Conservation (phyloP, 1,140 invertebrate species). For the Nylanderia fulva region DNA sequence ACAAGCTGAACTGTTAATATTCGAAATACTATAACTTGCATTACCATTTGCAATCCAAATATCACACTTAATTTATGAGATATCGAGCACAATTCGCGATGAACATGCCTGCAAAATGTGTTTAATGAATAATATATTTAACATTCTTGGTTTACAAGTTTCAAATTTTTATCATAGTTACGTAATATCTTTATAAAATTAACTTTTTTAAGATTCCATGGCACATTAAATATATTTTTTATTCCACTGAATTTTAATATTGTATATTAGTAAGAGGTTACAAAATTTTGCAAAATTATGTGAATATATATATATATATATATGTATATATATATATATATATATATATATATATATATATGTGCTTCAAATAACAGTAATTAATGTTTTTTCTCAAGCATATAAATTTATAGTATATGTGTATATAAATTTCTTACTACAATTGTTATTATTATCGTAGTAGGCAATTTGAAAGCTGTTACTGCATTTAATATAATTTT, state of each 20-base stretch:
- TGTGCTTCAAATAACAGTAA: too few relatives aligned
- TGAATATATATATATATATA: not conserved
- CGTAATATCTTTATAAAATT: not conserved
- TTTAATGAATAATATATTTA: not conserved
- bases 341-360: too few relatives aligned
- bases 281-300: too few relatives aligned
- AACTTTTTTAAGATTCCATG: not conserved
- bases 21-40: not conserved
- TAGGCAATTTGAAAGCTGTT: not conserved
- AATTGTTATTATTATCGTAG: not conserved
- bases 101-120: conserved; percentile 42
- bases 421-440: not conserved
- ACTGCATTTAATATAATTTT: not conserved
- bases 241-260: not conserved
- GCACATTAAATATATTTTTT: not conserved
- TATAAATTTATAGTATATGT: not conserved
- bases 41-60: conserved; percentile 37
- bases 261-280: too few relatives aligned
- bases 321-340: too few relatives aligned
- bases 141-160: not conserved
- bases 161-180: not conserved
- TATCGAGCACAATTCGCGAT: conserved; percentile 34
- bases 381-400: not conserved
- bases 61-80: conserved; percentile 2
- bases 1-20: not conserved